These are phyloP conservation scores for Chymomyza amoena DNA, from an alignment of 2,888 invertebrate species.

Conservation along the genomic window DNA sequence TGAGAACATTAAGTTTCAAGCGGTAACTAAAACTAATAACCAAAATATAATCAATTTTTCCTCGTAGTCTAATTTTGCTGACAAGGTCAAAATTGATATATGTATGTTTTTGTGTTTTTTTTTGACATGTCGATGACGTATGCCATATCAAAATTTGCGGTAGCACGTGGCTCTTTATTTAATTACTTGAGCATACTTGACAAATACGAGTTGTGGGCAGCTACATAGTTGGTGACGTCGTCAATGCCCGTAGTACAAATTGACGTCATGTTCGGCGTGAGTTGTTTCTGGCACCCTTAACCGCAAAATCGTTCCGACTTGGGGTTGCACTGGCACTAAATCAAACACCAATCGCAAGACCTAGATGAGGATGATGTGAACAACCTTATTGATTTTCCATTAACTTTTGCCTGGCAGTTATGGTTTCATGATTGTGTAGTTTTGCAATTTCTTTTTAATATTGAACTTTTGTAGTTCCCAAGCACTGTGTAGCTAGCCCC, in stretches of 20 bases:
- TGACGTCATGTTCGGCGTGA: slow-evolving; percentile 10
- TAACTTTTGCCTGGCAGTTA: slow-evolving; percentile 50
- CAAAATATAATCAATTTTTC: too few species aligned
- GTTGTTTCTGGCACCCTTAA: neutral
- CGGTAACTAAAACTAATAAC: too few species aligned
- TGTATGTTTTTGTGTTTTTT: too few species aligned
- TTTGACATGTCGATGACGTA: too few species aligned
- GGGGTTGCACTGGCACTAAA: neutral
- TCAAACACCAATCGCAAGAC: neutral
- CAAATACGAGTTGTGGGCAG: too few species aligned
- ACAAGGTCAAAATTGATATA: too few species aligned
- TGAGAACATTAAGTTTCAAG: too few species aligned
- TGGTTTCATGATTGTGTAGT: too few species aligned
- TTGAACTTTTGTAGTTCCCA: neutral
- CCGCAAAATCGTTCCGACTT: neutral
- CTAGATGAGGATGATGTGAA: slow-evolving; percentile 21
- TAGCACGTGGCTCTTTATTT: slow-evolving; percentile 11
- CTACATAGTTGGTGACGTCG: neutral
- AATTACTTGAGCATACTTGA: too few species aligned
- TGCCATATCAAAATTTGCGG: slow-evolving; percentile 3
- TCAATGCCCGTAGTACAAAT: neutral
- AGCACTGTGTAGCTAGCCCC: neutral
- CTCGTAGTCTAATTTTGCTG: too few species aligned
- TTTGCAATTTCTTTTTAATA: neutral
- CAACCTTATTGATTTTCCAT: slow-evolving; percentile 57